Percentiles rank a stretch among this genome's conserved stretches.
Conservation (phyloP, 2,888 invertebrate species). For the Mythimna loreyi region DNA sequence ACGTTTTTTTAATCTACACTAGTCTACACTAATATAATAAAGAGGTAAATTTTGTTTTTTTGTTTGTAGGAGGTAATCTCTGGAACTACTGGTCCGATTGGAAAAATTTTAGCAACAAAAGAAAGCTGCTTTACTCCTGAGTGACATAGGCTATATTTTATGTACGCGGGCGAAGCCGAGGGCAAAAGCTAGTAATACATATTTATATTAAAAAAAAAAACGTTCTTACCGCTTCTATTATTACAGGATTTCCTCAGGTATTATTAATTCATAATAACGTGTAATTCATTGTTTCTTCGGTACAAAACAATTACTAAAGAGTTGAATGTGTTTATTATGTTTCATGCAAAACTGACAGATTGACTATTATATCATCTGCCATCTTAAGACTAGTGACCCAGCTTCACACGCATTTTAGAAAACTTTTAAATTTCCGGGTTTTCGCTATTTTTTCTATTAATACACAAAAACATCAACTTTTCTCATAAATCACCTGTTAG, state of each 20-base stretch:
- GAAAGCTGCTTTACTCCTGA: too few relatives aligned
- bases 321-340: constrained; percentile 17
- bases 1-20: constrained; percentile 43
- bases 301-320: constrained; percentile 15
- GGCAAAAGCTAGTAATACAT: too few relatives aligned
- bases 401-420: not conserved
- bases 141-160: too few relatives aligned
- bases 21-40: too few relatives aligned
- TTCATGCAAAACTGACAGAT: not conserved
- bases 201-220: too few relatives aligned
- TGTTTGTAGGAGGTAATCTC: too few relatives aligned
- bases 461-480: too few relatives aligned
- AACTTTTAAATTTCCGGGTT: not conserved
- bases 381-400: not conserved
- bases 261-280: constrained; percentile 26
- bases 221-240: constrained; percentile 30
- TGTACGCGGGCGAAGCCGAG: too few relatives aligned
- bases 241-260: constrained; percentile 43
- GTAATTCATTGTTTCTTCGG: constrained; percentile 34
- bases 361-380: not conserved
- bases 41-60: too few relatives aligned
- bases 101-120: too few relatives aligned
- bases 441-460: not conserved
- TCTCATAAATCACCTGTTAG: too few relatives aligned
- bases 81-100: too few relatives aligned